These are phyloP conservation scores for Drosophila phalerata DNA, from an alignment of 2,888 invertebrate genomes.

Conservation along the genomic window DNA sequence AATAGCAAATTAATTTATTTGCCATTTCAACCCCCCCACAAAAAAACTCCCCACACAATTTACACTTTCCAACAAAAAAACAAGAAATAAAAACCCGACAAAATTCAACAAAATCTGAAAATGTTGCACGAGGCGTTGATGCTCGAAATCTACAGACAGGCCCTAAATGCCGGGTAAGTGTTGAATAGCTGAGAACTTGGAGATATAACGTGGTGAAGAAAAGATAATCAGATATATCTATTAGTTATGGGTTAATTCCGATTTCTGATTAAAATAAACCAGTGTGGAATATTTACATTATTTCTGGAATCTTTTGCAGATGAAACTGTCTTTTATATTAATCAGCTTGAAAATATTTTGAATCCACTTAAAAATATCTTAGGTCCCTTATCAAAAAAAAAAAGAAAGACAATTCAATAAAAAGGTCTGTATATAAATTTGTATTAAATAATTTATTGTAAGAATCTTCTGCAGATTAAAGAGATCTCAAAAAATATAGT, in stretches of 20 bases:
- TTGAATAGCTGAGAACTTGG: neutral
- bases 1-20: constrained; percentile 8
- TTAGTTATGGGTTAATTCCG: neutral
- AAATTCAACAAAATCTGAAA: constrained; percentile 82
- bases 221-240: neutral
- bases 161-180: constrained; percentile 85
- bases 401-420: no score
- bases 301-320: neutral
- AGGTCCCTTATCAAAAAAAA: no score
- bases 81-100: constrained; percentile 47
- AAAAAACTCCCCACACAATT: constrained; percentile 1
- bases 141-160: constrained; percentile 85
- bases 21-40: constrained; percentile 4
- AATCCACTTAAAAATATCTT: neutral
- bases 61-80: neutral
- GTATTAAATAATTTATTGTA: no score
- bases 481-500: no score
- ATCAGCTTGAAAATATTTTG: no score
- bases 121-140: constrained; percentile 85
- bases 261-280: neutral
- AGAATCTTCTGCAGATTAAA: no score
- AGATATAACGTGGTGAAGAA: neutral
- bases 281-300: neutral
- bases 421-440: no score
- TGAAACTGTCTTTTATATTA: neutral